These are phyloP conservation scores for Pocillopora meandrina DNA, from an alignment of 92 coral and sea anemone genomes.

Conservation along the genomic window DNA sequence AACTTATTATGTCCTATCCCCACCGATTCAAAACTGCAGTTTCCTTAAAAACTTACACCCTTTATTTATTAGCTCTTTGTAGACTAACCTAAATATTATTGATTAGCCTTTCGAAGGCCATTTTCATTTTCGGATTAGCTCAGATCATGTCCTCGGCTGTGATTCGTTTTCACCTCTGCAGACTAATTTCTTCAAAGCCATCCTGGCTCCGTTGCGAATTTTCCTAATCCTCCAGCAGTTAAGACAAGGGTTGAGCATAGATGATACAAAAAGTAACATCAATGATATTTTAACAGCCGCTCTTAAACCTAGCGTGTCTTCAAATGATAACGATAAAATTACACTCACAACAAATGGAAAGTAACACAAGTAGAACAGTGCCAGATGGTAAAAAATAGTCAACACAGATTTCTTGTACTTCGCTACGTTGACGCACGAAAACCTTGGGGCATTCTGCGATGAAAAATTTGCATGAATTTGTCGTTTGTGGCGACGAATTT, in stretches of 20 bases:
- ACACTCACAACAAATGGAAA: neutral
- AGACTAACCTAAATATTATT: too few species aligned
- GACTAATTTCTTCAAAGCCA: neutral
- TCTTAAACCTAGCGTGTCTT: neutral
- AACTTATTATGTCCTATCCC: too few species aligned
- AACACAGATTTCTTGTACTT: slow-evolving; percentile 20
- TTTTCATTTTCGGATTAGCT: too few species aligned
- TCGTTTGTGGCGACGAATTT: slow-evolving; percentile 13
- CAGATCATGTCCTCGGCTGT: too few species aligned
- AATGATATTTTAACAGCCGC: neutral
- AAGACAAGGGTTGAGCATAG: neutral
- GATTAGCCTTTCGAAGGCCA: too few species aligned
- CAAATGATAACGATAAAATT: neutral
- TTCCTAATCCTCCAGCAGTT: slow-evolving; percentile 17
- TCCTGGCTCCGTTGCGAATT: slow-evolving; percentile 9
- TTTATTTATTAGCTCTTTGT: too few species aligned
- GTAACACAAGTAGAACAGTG: neutral
- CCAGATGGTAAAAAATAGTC: neutral
- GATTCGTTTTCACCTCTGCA: neutral
- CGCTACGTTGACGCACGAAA: neutral
- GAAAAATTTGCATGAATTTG: neutral
- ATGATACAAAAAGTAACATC: neutral
- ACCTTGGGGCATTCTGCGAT: neutral
- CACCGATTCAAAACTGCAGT: too few species aligned
- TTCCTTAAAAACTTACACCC: too few species aligned